Base-by-base conservation (phyloP, 2,888 invertebrate genomes). In the Ichneumoninae sp. region DNA sequence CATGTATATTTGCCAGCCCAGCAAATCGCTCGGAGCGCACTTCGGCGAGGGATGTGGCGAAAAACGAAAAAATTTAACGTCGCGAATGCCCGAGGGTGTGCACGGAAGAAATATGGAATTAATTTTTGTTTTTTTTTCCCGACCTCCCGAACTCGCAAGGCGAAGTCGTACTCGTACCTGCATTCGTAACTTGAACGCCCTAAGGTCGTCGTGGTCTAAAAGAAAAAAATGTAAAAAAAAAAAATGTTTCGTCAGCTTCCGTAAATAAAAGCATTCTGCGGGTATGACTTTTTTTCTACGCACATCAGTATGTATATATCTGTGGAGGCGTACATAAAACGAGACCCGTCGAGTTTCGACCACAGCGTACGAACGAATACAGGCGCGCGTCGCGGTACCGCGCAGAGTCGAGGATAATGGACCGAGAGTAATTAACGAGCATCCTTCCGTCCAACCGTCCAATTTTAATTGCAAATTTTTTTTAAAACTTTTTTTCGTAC, bases 341-440 rank as follows among this genome's bases (percentile, higher is more conserved):
- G 16, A 52, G 36, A 66, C 30, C n/a, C 65, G 40, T 47, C 54
- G 76, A 66, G 76, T 76, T 76, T 76, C 40, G 33, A 36, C 36
- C 76, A 47, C n/a, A 36, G 52, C 7, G 36, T 16, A 66, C 65
- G 66, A 26, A 22, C 50, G 16, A 66, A 76, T 66, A 52, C 50
- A 66, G 65, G 52, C 52, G n/a, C 50, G 62, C 40, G 7, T 10
- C 16, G 36, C 19, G 19, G 52, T 30, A 33, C 16, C 54, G 50
- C 52, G 54, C 76, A 8, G 66, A 66, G 76, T 66, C 76, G 78
- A 66, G 76, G 76, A 87, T 87, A 87, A 86, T 86, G 86, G 80
- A 86, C 84, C 86, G 78, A 68, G 82, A 80, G 81, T 86, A 87
- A 87, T 87, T 87, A 87, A 87, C 86, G 86, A 83, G 68, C 84